Conservation (phyloP, 2,113 vertebrate species). For the Hippocampus comes region DNA sequence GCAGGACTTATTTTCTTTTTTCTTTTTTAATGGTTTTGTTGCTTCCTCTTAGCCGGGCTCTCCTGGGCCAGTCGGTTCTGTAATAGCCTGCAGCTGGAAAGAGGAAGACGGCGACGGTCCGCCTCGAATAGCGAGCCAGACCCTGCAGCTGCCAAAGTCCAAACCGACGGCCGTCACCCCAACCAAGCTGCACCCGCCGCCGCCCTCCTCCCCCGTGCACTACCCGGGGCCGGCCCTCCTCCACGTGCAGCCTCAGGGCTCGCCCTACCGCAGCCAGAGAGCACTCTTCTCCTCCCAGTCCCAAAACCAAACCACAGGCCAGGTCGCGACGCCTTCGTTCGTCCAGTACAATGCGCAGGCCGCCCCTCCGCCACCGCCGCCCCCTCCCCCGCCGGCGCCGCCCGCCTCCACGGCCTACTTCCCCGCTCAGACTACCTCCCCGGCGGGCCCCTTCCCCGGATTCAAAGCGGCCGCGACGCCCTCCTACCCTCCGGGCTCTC, state of each 20-base stretch:
- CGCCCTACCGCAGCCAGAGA: slow-evolving; percentile 72
- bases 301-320: slow-evolving; percentile 55
- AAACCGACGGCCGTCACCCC: slow-evolving; percentile 68
- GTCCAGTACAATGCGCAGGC: slow-evolving; percentile 65
- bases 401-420: slow-evolving; percentile 56
- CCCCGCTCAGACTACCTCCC: slow-evolving; percentile 49
- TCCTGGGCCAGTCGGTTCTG: slow-evolving; percentile 40
- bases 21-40: not conserved
- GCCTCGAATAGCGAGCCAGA: slow-evolving; percentile 48
- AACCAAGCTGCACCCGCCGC: slow-evolving; percentile 58
- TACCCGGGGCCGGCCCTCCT: slow-evolving; percentile 64
- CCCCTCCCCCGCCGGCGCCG: slow-evolving; percentile 67
- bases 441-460: slow-evolving; percentile 51
- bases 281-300: slow-evolving; percentile 64
- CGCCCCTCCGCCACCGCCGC: slow-evolving; percentile 61
- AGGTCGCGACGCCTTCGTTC: slow-evolving; percentile 48
- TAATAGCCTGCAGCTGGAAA: slow-evolving; percentile 56
- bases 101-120: slow-evolving; percentile 69
- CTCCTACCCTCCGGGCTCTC: slow-evolving; percentile 61
- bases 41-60: slow-evolving; percentile 62
- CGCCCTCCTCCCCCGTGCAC: slow-evolving; percentile 61
- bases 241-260: slow-evolving; percentile 71
- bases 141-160: slow-evolving; percentile 50
- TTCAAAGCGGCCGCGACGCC: slow-evolving; percentile 58
- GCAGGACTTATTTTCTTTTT: no score